phyloP scores from a whole-genome alignment of 2,113 vertebrate species.

The Fulmarus glacialis region DNA sequence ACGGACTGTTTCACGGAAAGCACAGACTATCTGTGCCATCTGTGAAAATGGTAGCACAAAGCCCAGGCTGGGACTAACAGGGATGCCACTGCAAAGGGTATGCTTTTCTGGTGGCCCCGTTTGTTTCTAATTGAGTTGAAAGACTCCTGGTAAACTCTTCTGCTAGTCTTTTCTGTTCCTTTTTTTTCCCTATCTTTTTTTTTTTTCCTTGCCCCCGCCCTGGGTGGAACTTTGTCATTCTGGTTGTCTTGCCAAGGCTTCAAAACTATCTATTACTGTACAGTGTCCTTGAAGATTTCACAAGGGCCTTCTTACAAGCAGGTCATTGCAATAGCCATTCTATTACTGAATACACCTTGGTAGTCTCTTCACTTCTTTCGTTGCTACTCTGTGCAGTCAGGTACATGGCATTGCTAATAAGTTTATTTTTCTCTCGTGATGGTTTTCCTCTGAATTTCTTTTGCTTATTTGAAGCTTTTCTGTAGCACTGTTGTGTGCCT shows the following conservation, averaged over 20 bases:
- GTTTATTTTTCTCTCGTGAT: not conserved
- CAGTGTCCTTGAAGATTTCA: not conserved
- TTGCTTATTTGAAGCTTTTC: not conserved
- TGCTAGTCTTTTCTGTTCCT: not conserved
- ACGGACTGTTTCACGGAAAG: not conserved
- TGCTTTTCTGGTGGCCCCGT: not conserved
- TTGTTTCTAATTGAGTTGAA: not conserved
- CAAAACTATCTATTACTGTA: not conserved
- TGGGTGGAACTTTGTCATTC: not conserved
- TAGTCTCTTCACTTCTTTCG: not conserved
- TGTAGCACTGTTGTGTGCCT: not conserved
- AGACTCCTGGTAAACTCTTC: not conserved
- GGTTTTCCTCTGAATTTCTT: not conserved
- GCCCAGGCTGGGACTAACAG: not conserved
- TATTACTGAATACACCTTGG: rapidly evolving
- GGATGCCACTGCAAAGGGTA: not conserved
- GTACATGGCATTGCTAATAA: not conserved
- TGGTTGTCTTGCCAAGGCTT: not conserved
- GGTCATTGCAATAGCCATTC: not conserved
- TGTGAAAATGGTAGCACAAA: not conserved
- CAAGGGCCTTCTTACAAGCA: not conserved
- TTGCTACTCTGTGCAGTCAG: not conserved
- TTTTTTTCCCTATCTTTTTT: not conserved
- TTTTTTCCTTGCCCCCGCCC: not conserved
- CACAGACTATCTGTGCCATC: rapidly evolving